Percentiles rank a stretch among this genome's conserved stretches.
These are phyloP conservation scores for Lordiphosa mommai DNA, from an alignment of 1,140 invertebrate species.

Conservation along the genomic window DNA sequence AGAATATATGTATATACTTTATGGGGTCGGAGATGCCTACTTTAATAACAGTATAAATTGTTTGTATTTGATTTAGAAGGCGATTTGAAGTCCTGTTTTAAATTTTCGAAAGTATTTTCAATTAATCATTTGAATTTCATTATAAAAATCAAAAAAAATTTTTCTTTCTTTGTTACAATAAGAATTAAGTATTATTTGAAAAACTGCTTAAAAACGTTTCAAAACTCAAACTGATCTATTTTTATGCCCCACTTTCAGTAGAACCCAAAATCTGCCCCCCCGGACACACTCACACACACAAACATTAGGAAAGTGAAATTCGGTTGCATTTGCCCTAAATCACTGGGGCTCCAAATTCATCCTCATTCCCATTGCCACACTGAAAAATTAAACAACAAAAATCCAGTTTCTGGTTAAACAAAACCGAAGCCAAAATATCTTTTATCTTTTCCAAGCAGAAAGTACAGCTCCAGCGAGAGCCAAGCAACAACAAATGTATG, in stretches of 20 bases:
- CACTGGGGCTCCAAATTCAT: slow-evolving; percentile 33
- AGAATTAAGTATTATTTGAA: no score
- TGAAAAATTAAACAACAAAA: slow-evolving; percentile 19
- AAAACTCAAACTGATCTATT: not conserved
- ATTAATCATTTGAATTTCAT: no score
- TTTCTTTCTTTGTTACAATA: no score
- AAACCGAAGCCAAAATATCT: slow-evolving; percentile 59
- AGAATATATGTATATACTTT: no score
- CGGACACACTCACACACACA: not conserved
- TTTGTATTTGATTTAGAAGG: no score
- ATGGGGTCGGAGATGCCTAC: no score
- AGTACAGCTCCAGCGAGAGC: slow-evolving; percentile 63
- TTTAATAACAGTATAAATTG: no score
- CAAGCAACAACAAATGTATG: slow-evolving; percentile 40
- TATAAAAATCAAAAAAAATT: no score
- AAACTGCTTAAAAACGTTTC: no score
- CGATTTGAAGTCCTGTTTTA: no score
- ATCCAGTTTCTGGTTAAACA: slow-evolving; percentile 68
- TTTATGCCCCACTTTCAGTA: slow-evolving; percentile 3
- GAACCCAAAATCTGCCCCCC: not conserved
- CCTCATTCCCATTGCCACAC: not conserved
- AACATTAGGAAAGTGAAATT: slow-evolving; percentile 10
- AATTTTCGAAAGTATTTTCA: no score
- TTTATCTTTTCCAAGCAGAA: slow-evolving; percentile 55
- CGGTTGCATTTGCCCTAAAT: slow-evolving; percentile 7